Conservation (phyloP, 2,888 invertebrate genomes). For the Asteroscopus sphinx region DNA sequence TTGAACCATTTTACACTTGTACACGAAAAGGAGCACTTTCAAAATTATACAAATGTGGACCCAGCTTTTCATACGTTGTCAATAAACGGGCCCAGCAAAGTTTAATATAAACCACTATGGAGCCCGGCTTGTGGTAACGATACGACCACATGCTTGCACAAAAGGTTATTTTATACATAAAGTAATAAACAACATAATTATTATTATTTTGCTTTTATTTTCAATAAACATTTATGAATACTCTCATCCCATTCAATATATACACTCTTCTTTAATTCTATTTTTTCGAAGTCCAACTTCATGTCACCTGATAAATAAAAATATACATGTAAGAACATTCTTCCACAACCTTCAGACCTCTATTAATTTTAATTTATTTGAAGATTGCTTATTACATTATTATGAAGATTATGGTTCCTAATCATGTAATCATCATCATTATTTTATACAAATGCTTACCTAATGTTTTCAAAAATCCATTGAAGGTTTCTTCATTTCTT, state of each 20-base stretch:
- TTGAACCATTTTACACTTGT: too few relatives aligned
- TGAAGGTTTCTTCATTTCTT: constrained; percentile 91
- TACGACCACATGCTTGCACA: not conserved
- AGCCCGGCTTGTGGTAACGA: too few relatives aligned
- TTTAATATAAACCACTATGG: too few relatives aligned
- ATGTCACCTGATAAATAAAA: constrained; percentile 65
- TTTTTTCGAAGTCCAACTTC: constrained; percentile 58
- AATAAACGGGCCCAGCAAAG: too few relatives aligned
- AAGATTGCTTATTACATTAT: not conserved
- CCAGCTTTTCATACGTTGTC: too few relatives aligned
- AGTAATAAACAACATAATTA: constrained; percentile 5
- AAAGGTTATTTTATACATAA: not conserved
- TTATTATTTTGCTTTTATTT: constrained; percentile 61
- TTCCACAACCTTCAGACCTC: too few relatives aligned
- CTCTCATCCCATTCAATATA: constrained; percentile 74
- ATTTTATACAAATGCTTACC: constrained; percentile 79
- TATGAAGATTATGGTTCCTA: too few relatives aligned
- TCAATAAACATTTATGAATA: constrained; percentile 69
- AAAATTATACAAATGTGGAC: too few relatives aligned
- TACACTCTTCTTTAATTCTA: constrained; percentile 57
- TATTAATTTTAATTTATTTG: too few relatives aligned
- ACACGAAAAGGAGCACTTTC: too few relatives aligned
- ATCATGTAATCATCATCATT: too few relatives aligned
- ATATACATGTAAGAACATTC: not conserved
- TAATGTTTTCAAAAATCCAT: constrained; percentile 87